Percentiles rank a stretch among this genome's conserved stretches.
Conservation (phyloP, 2,113 vertebrate genomes). For the Megatriorchis doriae region DNA sequence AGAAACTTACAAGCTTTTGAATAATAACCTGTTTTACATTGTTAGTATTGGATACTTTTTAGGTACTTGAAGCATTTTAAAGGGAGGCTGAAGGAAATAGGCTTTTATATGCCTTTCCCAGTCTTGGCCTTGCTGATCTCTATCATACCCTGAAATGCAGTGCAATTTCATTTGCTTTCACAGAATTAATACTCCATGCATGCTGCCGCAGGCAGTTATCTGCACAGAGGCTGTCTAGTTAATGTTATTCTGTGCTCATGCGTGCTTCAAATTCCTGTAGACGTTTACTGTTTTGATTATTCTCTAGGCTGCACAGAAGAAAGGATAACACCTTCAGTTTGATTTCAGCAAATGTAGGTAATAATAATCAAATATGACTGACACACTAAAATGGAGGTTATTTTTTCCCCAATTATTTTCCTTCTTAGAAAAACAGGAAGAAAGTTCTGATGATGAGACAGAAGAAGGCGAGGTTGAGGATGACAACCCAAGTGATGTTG, state of each 20-base stretch:
- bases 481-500: constrained; percentile 75
- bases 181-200: background rate
- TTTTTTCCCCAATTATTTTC: background rate
- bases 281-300: background rate
- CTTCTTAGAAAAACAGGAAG: constrained; percentile 73
- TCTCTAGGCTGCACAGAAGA: background rate
- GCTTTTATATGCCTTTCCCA: background rate
- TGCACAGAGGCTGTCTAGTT: background rate
- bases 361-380: background rate
- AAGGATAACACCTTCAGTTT: background rate
- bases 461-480: constrained; percentile 83
- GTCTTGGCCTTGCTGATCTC: background rate
- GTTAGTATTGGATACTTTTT: background rate
- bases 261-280: background rate
- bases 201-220: background rate
- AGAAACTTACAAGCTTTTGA: background rate
- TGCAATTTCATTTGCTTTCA: background rate
- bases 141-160: background rate
- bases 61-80: background rate
- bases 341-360: background rate
- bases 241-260: background rate
- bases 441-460: constrained; percentile 83
- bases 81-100: background rate
- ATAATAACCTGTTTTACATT: background rate
- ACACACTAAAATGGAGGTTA: background rate